Base-by-base conservation (phyloP, 2,888 invertebrate genomes). In the Proisotoma minuta region DNA sequence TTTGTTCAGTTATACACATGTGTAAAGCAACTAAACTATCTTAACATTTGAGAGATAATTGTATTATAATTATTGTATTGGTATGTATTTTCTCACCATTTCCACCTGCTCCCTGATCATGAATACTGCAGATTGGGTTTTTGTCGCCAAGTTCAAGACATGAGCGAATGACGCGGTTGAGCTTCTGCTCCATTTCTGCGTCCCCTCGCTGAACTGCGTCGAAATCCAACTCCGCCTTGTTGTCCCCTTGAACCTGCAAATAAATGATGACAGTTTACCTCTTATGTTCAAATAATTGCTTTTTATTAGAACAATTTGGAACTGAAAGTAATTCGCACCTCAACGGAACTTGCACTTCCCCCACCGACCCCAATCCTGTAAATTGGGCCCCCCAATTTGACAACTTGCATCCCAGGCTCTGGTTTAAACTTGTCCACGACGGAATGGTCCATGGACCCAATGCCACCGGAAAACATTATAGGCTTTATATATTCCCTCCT, bases 101-200 rank as follows among this genome's bases (percentile, higher is more conserved):
- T 27, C 98, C 98, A n/a, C 98, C 98, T 8, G 98, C 98, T 22
- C 98, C 98, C 82, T 98, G 98, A 80, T 99, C 98, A 77, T 99
- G 98, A 74, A 99, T 97, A 83, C 95, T 88, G 74, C 83, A 82
- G 73, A 98, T 94, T 1, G 97, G 97, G 80, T 98, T 95, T 15
- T 82, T 80, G 0, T 83, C 81, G 1, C 84, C 85, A 76, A 88
- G 80, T 80, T 99, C 98, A 29, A 92, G 81, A 75, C 98, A 98
- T 0, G 91, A 90, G 68, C 97, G 82, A 1, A 99, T 91, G 2
- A 96, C 87, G 63, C 98, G 82, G 78, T 98, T 96, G 34, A 98
- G 79, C 78, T 98, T 96, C 77, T 98, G 95, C 73, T 96, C 97
- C 98, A 99, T 98, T 82, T 99, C 97, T 1, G 98, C 90, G 79